Base-by-base conservation (phyloP, 2,113 vertebrate genomes). In the Aptenodytes forsteri region DNA sequence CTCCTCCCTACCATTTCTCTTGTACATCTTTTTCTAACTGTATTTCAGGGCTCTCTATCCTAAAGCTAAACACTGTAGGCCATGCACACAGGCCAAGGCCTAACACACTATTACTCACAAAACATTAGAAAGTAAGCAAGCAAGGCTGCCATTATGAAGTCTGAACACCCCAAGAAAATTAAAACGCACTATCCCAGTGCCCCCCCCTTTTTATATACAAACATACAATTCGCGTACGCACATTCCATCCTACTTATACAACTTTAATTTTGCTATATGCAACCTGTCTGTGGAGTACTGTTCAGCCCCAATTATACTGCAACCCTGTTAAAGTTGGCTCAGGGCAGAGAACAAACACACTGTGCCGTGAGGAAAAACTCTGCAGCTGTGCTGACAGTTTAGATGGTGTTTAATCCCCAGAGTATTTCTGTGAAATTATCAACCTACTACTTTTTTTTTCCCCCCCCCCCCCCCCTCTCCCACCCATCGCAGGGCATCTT, bases 381-480 rank as follows among this genome's bases (percentile, higher is more conserved):
- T 77, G 26, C 84, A 85, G 86, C 89, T 25, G 76, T 94, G 91
- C 84, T 89, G 89, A 97, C 92, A 95, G 65, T 81, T 88, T 49
- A 89, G 83, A 82, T 38, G 25, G 55, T 92, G 38, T 76, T 95
- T 90, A 97, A 97, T 90, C 85, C 89, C 46, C 64, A 61, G 71
- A 42, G 58, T 61, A 72, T 94, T 97, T 93, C 52, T 94, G 61
- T 27, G 25, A 92, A 98, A 94, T 97, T 89, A 95, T 92, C 90
- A 93, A 76, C 55, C 49, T 61, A 50, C 59, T 73, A 23, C 40
- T 32, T 83, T 58, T 93, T 38, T 42, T 42, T 42, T 16, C 42
- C 42, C 42, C 42, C 42, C 42, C 40, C 6, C 5, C 40, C 40
- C 40, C 11, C 42, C 42, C 42, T n/a, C n/a, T n/a, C n/a, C n/a